Percentiles rank a stretch among this genome's conserved stretches.
These are phyloP conservation scores for Patella depressa DNA, from an alignment of 2,888 invertebrate species.

Conservation along the genomic window DNA sequence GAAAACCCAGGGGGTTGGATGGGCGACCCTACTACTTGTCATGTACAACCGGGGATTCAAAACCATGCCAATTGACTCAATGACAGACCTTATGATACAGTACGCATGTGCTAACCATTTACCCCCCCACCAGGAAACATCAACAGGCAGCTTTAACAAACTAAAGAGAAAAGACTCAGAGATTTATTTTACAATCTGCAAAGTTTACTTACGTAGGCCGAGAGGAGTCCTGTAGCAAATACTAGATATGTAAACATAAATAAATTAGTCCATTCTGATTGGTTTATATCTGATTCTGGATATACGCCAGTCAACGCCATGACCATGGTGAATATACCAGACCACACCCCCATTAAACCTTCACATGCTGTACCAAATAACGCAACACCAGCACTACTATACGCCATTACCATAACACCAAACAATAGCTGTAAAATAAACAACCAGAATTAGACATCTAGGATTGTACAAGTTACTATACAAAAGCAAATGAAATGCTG, in stretches of 20 bases:
- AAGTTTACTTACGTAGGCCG: slow-evolving; percentile 63
- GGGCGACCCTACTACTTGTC: no score
- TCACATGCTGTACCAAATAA: slow-evolving; percentile 57
- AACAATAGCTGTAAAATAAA: slow-evolving; percentile 54
- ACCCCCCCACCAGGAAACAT: no score
- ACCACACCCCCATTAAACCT: slow-evolving; percentile 56
- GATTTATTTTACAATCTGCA: no score
- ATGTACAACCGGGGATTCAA: no score
- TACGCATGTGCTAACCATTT: no score
- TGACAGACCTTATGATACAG: no score
- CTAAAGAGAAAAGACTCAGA: no score
- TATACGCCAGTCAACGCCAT: slow-evolving; percentile 53
- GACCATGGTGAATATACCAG: slow-evolving; percentile 53
- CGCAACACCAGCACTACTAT: slow-evolving; percentile 58
- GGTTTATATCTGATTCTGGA: slow-evolving; percentile 35
- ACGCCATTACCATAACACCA: slow-evolving; percentile 56
- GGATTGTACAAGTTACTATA: no score
- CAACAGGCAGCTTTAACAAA: no score
- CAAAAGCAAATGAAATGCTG: no score
- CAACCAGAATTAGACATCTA: background rate
- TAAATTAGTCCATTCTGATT: slow-evolving; percentile 40
- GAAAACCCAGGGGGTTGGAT: no score
- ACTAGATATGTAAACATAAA: slow-evolving; percentile 56
- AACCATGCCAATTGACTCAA: no score
- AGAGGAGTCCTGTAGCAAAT: slow-evolving; percentile 60